A percentile compares a stretch with the other conserved stretches of the same genome.
Evolutionary conservation across 2,797 vertebrate species (phyloP).

Genomic region (Sebastes reedi): DNA sequence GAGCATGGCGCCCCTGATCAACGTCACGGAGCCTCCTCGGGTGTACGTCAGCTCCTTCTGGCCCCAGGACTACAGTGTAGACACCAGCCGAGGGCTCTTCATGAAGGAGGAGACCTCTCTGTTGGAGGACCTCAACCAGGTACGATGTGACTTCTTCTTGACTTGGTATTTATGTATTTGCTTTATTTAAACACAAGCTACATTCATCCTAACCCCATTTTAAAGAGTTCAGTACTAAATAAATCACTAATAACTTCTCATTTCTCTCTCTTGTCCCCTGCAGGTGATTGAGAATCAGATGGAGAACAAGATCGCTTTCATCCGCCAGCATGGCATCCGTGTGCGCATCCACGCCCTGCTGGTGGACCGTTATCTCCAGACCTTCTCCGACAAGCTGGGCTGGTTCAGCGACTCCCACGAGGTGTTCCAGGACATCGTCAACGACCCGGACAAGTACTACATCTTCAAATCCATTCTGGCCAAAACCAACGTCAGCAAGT

Average conservation of each 20-base stretch:
- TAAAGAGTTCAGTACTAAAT: not conserved
- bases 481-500: conserved; percentile 99
- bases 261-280: not conserved
- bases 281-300: conserved; percentile 98
- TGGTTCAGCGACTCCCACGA: conserved; percentile 92
- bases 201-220: not conserved
- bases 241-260: not conserved
- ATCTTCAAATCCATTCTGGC: conserved; percentile 99
- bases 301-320: conserved; percentile 98
- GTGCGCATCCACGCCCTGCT: conserved; percentile 96
- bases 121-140: conserved; percentile 95
- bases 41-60: conserved; percentile 99
- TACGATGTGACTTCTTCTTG: not conserved
- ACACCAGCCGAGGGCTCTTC: conserved; percentile 92
- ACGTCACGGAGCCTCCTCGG: conserved; percentile 93
- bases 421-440: conserved; percentile 97
- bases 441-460: conserved; percentile 96
- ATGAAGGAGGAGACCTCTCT: conserved; percentile 95
- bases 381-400: conserved; percentile 94
- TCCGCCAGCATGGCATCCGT: conserved; percentile 95
- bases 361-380: conserved; percentile 96
- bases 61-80: conserved; percentile 90
- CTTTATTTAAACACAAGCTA: not conserved
- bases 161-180: not conserved
- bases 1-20: conserved; percentile 97